phyloP scores from a whole-genome alignment of 2,888 invertebrate species.

The Euclidia mi region DNA sequence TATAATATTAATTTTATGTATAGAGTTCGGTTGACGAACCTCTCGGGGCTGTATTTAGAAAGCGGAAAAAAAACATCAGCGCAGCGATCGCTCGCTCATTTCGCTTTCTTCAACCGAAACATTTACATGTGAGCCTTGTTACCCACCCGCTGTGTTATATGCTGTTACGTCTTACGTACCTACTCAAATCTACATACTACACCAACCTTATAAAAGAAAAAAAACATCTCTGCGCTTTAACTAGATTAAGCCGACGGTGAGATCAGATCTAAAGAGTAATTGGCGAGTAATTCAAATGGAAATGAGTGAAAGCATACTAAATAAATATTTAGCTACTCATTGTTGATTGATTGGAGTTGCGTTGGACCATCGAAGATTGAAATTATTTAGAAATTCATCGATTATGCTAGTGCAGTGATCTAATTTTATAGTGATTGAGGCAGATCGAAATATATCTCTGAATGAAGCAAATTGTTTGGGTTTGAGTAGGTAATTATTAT shows the following conservation, averaged over 20 bases:
- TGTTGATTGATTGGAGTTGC: conserved; percentile 31
- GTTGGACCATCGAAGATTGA: conserved; percentile 20
- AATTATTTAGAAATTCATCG: conserved; percentile 22
- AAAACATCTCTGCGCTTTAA: not conserved
- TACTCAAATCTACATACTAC: conserved; percentile 14
- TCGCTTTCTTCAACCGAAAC: conserved; percentile 77
- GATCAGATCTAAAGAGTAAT: conserved; percentile 6
- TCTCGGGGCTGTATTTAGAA: conserved; percentile 77
- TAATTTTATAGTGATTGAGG: too few relatives aligned
- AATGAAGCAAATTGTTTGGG: too few relatives aligned
- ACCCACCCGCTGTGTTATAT: conserved; percentile 32
- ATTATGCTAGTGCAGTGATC: not conserved
- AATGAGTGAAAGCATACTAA: conserved; percentile 38
- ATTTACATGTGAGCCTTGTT: conserved; percentile 78
- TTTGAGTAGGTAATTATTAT: too few relatives aligned
- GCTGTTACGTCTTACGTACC: conserved; percentile 50
- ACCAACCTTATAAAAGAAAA: not conserved
- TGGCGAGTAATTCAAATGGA: conserved; percentile 9
- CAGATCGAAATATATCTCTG: too few relatives aligned
- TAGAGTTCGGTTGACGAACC: conserved; percentile 46
- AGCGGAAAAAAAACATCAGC: conserved; percentile 84
- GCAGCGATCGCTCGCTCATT: conserved; percentile 73
- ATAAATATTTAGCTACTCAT: conserved; percentile 21
- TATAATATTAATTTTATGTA: conserved; percentile 30
- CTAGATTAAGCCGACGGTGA: not conserved